Percentiles rank a stretch among this genome's conserved stretches.
phyloP scores from a whole-genome alignment of 2,113 vertebrate genomes.

The Hyaena hyaena region DNA sequence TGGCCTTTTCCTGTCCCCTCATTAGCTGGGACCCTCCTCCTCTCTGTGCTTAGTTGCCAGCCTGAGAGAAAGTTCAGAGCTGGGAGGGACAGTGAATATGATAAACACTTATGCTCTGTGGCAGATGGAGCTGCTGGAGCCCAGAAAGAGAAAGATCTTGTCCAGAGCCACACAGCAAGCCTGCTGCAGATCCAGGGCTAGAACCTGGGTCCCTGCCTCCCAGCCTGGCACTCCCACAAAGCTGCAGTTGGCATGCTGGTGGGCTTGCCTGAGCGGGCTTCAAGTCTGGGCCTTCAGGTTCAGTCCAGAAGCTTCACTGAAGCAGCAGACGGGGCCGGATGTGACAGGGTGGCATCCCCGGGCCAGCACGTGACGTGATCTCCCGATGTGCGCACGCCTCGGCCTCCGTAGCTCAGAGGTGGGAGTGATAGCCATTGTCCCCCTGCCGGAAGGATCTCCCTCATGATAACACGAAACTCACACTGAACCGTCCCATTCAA shows the following conservation, averaged over 20 bases:
- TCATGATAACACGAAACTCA: neutral
- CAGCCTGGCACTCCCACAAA: accelerated
- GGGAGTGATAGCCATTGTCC: neutral
- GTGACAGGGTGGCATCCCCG: neutral
- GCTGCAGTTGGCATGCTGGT: neutral
- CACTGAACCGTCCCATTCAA: neutral
- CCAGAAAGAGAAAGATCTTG: neutral
- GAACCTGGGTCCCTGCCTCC: neutral
- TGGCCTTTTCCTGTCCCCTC: neutral
- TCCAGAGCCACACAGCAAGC: neutral
- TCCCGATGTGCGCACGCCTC: neutral
- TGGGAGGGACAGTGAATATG: neutral
- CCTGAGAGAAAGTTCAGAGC: neutral
- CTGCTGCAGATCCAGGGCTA: neutral
- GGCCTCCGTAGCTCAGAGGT: neutral
- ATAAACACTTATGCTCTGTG: neutral
- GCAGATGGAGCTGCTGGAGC: neutral
- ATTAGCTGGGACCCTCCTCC: neutral
- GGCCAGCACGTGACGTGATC: neutral
- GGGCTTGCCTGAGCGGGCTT: neutral
- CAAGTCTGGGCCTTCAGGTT: neutral
- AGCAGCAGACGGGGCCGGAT: accelerated
- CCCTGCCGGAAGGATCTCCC: neutral
- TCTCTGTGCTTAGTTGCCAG: neutral
- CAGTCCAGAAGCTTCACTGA: neutral